These are phyloP conservation scores for Onychomys torridus DNA, from an alignment of 2,797 vertebrate species.

Conservation along the genomic window DNA sequence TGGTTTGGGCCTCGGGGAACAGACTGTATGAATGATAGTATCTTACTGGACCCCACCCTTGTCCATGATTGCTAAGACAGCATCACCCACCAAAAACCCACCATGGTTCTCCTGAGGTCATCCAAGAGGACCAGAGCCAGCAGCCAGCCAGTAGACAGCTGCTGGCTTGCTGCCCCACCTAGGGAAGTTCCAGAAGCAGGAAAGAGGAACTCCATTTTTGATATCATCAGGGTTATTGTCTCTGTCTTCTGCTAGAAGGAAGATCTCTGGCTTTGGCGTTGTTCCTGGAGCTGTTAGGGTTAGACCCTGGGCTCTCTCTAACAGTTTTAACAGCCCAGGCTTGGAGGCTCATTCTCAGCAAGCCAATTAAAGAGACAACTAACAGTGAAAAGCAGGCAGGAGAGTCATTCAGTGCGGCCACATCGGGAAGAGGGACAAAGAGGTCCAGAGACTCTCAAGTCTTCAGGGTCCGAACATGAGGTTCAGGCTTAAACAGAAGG, in stretches of 20 bases:
- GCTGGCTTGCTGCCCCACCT: background rate
- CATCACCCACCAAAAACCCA: too few relatives aligned
- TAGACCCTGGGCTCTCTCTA: background rate
- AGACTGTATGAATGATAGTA: fast-evolving
- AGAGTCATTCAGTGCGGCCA: fast-evolving
- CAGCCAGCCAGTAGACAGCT: too few relatives aligned
- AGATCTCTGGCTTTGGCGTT: background rate
- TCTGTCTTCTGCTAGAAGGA: background rate
- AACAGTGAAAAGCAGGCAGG: background rate
- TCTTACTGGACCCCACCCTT: fast-evolving
- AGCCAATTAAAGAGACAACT: background rate
- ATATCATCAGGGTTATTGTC: fast-evolving
- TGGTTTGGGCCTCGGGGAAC: background rate
- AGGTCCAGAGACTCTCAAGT: background rate
- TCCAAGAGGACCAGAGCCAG: fast-evolving
- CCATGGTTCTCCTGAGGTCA: background rate
- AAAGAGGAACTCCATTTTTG: background rate
- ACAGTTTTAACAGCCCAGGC: background rate
- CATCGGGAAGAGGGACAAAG: background rate
- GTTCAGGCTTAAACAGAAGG: background rate
- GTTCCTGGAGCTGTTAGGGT: background rate
- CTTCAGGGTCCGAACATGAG: background rate
- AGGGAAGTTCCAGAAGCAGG: fast-evolving
- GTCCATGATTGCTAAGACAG: background rate
- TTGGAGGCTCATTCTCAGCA: background rate